Conservation (phyloP, 2,113 vertebrate species). For the Phodopus roborovskii region DNA sequence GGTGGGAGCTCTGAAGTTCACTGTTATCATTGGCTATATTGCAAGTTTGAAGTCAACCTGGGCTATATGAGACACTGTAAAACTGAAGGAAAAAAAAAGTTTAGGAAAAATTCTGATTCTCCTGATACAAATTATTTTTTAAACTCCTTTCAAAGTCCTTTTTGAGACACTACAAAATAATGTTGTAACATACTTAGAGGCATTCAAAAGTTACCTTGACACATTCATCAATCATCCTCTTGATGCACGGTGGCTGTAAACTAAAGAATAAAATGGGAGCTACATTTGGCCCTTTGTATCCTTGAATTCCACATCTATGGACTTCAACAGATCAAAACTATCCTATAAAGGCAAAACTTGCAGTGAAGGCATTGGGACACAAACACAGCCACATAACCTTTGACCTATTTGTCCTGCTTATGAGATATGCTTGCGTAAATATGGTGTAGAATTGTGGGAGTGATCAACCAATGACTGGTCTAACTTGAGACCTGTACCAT, state of each 20-base stretch:
- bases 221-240: not conserved
- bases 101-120: not conserved
- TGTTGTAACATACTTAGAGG: not conserved
- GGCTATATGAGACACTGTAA: not conserved
- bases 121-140: not conserved
- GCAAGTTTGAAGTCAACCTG: not conserved
- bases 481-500: not conserved
- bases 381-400: not conserved
- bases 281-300: not conserved
- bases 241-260: not conserved
- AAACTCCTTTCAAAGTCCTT: not conserved
- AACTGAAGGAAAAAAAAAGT: not conserved
- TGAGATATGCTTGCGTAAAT: not conserved
- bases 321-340: not conserved
- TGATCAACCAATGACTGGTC: not conserved
- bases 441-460: not conserved
- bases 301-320: not conserved
- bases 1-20: not conserved
- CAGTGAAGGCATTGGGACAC: not conserved
- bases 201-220: not conserved
- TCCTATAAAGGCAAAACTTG: not conserved
- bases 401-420: not conserved
- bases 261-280: not conserved
- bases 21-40: not conserved
- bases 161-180: not conserved